Base-by-base conservation (phyloP, 30 jellyfish, hydroid and myxozoan genomes). In the Catostylus mosaicus region DNA sequence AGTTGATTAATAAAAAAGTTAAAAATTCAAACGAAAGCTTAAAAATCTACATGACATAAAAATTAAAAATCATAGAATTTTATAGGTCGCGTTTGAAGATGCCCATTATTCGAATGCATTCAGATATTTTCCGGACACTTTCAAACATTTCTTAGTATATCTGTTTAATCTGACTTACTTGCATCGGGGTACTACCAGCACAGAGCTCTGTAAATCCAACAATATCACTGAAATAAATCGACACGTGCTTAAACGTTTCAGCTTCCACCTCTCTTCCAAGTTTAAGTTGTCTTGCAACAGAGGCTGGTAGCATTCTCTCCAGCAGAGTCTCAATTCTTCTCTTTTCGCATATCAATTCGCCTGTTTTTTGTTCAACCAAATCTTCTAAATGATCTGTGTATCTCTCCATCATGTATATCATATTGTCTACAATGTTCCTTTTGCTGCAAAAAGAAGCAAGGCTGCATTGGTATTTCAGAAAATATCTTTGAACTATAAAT, bases 181-280 rank as follows among this genome's bases (percentile, higher is more conserved):
- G 97, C 97, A 92, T 86, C 40, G 98, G 98, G 19, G 92, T 71
- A 30, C 96, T 92, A 12, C 54, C 88, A 3, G 98, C 96, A 77
- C 98, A 92, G 0, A 92, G 54, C 66, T 60, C 85, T 0, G 98
- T 92, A 74, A 92, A 92, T 29, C 98, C 98, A 12, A 92, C 98
- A 4, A 92, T 92, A 87, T 92, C 98, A 80, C 98, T 92, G 88
- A 92, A 92, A 30, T 92, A 92, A n/a, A 92, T 92, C 11, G 98
- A 84, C 34, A 92, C 98, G 37, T 92, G 86, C 61, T 92, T 92
- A 47, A 92, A 92, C 9, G 89, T 47, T 57, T 92, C 98, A 1
- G 98, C 98, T 74, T 92, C 98, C 30, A 91, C 98, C 62, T 82
- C 98, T 76, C 77, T 92, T 35, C 98, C 98, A 65, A 79, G 87